Conservation (phyloP, 1,140 invertebrate genomes). For the Armadillidium nasatum region DNA sequence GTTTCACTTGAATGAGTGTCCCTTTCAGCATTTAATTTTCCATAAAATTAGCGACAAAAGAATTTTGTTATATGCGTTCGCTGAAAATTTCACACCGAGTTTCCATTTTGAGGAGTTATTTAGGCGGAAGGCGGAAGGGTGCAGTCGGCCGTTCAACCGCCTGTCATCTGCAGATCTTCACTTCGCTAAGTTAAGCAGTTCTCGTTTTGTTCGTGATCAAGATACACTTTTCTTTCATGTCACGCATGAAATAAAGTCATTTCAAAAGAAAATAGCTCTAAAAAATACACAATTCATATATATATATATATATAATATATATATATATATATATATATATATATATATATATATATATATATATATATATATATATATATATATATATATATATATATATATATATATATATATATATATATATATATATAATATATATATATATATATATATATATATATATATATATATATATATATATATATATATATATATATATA, state of each 20-base stretch:
- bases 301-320: too few species aligned
- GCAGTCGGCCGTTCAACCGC: not conserved
- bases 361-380: too few species aligned
- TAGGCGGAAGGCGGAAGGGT: not conserved
- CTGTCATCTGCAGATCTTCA: conserved; percentile 37
- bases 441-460: too few species aligned
- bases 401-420: too few species aligned
- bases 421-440: too few species aligned
- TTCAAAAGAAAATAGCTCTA: not conserved
- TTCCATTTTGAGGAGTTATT: conserved; percentile 34
- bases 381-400: too few species aligned
- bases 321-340: too few species aligned
- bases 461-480: too few species aligned
- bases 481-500: too few species aligned
- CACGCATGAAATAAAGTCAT: not conserved
- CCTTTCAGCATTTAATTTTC: conserved; percentile 43
- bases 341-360: too few species aligned
- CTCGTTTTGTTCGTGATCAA: not conserved
- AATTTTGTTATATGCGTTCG: conserved; percentile 36
- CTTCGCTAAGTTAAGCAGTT: not conserved
- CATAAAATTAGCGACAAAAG: conserved; percentile 45
- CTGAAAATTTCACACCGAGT: conserved; percentile 39
- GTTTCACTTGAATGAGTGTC: conserved; percentile 40
- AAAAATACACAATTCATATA: too few species aligned
- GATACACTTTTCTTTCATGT: not conserved